phyloP scores from a whole-genome alignment of 1,140 invertebrate genomes.

The Sinonovacula constricta region DNA sequence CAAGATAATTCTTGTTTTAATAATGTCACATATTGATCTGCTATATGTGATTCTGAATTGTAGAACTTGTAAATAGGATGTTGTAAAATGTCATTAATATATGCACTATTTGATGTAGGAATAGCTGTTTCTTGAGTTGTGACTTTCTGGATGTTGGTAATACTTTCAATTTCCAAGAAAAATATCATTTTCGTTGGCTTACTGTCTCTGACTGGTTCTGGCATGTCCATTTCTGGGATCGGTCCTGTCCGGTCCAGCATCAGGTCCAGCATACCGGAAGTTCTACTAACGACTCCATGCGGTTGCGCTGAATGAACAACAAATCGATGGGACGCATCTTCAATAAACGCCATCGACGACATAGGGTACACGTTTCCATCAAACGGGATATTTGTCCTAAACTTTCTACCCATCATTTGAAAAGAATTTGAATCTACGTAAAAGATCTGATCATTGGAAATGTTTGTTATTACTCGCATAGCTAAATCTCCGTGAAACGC shows the following conservation, averaged over 20 bases:
- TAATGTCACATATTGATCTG: background rate
- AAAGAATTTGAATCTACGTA: constrained; percentile 96
- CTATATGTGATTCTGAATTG: background rate
- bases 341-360: constrained; percentile 89
- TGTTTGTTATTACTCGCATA: constrained; percentile 90
- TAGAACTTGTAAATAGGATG: constrained; percentile 44
- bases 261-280: constrained; percentile 89
- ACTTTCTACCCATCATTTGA: constrained; percentile 82
- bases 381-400: constrained; percentile 83
- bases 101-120: constrained; percentile 26
- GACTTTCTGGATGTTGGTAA: background rate
- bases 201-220: constrained; percentile 93
- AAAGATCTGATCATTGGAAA: constrained; percentile 82
- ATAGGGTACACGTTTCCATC: constrained; percentile 95
- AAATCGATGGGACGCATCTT: constrained; percentile 84
- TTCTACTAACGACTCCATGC: constrained; percentile 89
- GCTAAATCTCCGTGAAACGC: constrained; percentile 81
- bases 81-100: constrained; percentile 39
- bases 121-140: constrained; percentile 10
- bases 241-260: constrained; percentile 90
- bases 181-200: constrained; percentile 88
- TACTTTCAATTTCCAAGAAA: constrained; percentile 88
- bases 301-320: constrained; percentile 90
- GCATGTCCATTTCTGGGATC: constrained; percentile 93
- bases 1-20: constrained; percentile 20